Evolutionary conservation across 2,888 invertebrate species (phyloP), one percentile per base, ranked within the genome.

Genomic region (Sinodicranocentrus sp.): DNA sequence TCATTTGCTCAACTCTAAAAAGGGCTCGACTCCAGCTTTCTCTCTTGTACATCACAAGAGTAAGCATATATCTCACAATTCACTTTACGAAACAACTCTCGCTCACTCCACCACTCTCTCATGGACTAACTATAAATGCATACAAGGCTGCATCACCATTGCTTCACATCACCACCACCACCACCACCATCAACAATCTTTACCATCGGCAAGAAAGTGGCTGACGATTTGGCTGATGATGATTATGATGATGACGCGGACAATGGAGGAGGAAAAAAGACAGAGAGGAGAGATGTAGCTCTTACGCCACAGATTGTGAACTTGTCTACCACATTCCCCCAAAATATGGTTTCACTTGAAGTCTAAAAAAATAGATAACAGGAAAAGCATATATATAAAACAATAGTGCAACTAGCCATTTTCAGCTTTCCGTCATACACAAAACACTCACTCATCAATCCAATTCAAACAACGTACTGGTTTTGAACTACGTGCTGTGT

Each of bases 1-100:
- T 86, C 87, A 87, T 87, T 86, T 87, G 65, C 83, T 83, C 77
- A 83, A 76, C 82, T 82, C 76, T 76, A 70, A 76, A 75, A 83
- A 82, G 76, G 71, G 63, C 71, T 70, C 19, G 43, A n/a, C n/a
- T n/a, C n/a, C n/a, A 71, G 71, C 82, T 70, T 63, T 48, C n/a
- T 48, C 48, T 8, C 48, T 83, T 76, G 77, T 77, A 77, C 83
- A 83, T 77, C 83, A 83, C 54, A 26, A 59, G 61, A n/a, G n/a
- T n/a, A n/a, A n/a, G 39, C 39, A 39, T 13, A 39, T 39, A n/a
- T n/a, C n/a, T n/a, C n/a, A n/a, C n/a, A 13, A 13, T 8, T 39
- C 39, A 5, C 68, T 70, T 76, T 61, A 76, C 54, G 75, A 82
- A 71, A 73, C 72, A 80, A 67, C 72, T 71, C 70, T 63, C 54